Conservation (phyloP, 1,140 invertebrate genomes). For the Harpegnathos saltator region DNA sequence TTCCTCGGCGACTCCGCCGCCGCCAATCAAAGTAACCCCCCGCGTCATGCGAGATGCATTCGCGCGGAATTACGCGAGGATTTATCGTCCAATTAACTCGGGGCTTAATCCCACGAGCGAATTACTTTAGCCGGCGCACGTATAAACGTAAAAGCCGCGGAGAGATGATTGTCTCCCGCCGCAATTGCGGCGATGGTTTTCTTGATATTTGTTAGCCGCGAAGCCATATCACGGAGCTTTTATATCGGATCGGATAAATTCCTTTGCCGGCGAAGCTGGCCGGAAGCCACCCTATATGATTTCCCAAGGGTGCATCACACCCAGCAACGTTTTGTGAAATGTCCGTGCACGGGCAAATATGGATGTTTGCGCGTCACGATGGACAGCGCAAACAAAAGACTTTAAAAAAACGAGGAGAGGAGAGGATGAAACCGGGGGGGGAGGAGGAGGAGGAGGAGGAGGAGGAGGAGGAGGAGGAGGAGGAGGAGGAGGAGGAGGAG, state of each 20-base stretch:
- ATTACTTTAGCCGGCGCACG: not conserved
- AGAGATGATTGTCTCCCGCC: not conserved
- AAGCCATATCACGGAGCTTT: constrained; percentile 62
- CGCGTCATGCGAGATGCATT: too few species aligned
- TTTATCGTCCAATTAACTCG: not conserved
- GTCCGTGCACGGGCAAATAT: constrained; percentile 65
- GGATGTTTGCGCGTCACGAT: constrained; percentile 50
- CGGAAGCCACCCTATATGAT: constrained; percentile 62
- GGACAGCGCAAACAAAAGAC: constrained; percentile 44
- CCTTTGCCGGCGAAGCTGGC: constrained; percentile 35
- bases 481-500: not conserved
- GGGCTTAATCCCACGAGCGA: not conserved
- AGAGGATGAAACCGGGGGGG: constrained; percentile 5
- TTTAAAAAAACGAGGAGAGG: not conserved
- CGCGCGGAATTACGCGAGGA: too few species aligned
- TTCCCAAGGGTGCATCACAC: constrained; percentile 66
- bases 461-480: not conserved
- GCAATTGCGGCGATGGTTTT: constrained; percentile 39
- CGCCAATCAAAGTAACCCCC: too few species aligned
- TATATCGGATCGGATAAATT: constrained; percentile 71
- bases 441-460: not conserved
- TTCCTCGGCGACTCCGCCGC: too few species aligned
- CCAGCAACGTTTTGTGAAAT: constrained; percentile 66
- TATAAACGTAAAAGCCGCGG: not conserved
- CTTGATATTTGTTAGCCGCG: constrained; percentile 61